A percentile compares a stretch with the other conserved stretches of the same genome.
These are phyloP conservation scores for Puma concolor DNA, from an alignment of 2,113 vertebrate species.

Conservation along the genomic window DNA sequence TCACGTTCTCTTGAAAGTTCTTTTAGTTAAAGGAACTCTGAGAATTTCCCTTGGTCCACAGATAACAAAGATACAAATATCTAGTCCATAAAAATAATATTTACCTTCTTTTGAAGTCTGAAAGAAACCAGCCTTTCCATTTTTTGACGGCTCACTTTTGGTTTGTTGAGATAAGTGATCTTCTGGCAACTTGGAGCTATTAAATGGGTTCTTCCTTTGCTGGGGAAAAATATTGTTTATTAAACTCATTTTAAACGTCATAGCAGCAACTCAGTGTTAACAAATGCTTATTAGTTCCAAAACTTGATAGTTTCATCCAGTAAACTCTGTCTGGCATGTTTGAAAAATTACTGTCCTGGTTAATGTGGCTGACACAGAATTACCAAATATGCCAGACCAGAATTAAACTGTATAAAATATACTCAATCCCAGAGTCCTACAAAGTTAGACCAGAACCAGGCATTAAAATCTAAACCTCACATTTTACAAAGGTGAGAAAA, in stretches of 20 bases:
- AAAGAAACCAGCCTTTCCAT: slow-evolving; percentile 69
- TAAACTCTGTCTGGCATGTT: slow-evolving; percentile 39
- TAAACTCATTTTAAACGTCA: slow-evolving; percentile 59
- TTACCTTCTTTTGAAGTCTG: slow-evolving; percentile 86
- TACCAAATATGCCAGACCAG: neutral
- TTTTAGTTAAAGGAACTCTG: slow-evolving; percentile 63
- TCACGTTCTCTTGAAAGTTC: slow-evolving; percentile 60
- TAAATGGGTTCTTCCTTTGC: slow-evolving; percentile 94
- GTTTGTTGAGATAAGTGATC: slow-evolving; percentile 76
- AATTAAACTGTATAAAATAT: slow-evolving; percentile 27
- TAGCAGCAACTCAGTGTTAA: slow-evolving; percentile 17
- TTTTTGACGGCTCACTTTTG: slow-evolving; percentile 62
- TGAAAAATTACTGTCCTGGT: neutral
- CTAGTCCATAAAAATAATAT: slow-evolving; percentile 64
- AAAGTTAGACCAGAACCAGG: neutral
- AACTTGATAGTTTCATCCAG: slow-evolving; percentile 36
- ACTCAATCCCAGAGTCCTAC: neutral
- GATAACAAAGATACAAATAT: slow-evolving; percentile 78
- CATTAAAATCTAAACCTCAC: neutral
- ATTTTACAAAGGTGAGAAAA: slow-evolving; percentile 46
- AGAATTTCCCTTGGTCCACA: slow-evolving; percentile 61
- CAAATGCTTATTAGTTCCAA: slow-evolving; percentile 31
- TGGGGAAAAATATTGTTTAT: slow-evolving; percentile 77
- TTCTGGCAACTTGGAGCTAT: slow-evolving; percentile 79
- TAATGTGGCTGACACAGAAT: neutral